Conservation (phyloP, 2,113 vertebrate genomes). For the Salminus brasiliensis region DNA sequence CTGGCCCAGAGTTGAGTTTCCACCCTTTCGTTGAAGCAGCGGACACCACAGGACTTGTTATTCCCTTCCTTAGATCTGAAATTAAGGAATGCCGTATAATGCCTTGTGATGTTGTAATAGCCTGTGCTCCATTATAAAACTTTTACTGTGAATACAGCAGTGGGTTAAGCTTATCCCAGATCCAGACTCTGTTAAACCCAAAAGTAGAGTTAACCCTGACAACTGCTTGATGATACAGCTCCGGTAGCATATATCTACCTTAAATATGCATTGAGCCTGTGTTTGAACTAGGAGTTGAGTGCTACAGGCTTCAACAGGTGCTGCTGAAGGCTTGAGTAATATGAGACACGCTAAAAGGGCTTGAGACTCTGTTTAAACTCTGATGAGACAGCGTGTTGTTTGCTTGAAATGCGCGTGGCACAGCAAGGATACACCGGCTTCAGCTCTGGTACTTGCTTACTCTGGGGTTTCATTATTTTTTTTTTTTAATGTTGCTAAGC, state of each 20-base stretch:
- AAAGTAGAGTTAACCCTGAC: neutral
- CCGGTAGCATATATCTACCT: neutral
- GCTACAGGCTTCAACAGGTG: constrained; percentile 48
- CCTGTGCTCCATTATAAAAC: neutral
- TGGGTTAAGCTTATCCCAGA: neutral
- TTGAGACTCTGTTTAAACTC: constrained; percentile 37
- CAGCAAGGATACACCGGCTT: neutral
- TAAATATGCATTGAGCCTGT: neutral
- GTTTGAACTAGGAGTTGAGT: constrained; percentile 20
- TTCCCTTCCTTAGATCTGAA: neutral
- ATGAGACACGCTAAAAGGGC: constrained; percentile 20
- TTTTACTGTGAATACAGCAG: neutral
- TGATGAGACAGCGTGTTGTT: constrained; percentile 33
- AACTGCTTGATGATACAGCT: neutral
- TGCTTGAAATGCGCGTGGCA: constrained; percentile 37
- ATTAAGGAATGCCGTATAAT: constrained; percentile 10
- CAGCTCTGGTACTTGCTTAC: neutral
- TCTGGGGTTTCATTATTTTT: neutral
- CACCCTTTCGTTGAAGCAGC: neutral
- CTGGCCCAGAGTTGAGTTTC: neutral
- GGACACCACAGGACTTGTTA: neutral
- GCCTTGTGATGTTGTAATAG: neutral
- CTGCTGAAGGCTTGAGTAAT: constrained; percentile 34
- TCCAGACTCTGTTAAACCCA: neutral
- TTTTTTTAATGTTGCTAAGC: neutral